A percentile compares a stretch with the other conserved stretches of the same genome.
Conservation (phyloP, 2,888 invertebrate genomes). For the Nemotelus pantherinus region DNA sequence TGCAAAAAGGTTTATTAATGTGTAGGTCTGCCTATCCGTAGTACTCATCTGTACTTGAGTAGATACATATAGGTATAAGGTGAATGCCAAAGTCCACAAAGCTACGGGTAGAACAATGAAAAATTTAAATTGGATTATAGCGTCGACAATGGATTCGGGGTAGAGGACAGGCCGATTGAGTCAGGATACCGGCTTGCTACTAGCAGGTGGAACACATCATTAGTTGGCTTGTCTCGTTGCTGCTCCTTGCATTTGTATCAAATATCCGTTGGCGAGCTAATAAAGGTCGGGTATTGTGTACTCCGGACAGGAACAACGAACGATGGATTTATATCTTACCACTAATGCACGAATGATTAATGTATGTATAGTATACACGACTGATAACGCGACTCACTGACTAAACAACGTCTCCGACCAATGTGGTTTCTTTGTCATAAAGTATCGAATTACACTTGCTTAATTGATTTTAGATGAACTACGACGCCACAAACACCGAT, state of each 20-base stretch:
- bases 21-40: too few species aligned
- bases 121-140: conserved; percentile 35
- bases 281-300: not conserved
- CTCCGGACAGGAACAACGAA: too few species aligned
- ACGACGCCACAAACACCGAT: not conserved
- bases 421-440: conserved; percentile 29
- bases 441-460: conserved; percentile 32
- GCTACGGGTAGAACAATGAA: conserved; percentile 1
- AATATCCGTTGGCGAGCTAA: conserved; percentile 21
- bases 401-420: not conserved
- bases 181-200: not conserved
- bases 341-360: too few species aligned
- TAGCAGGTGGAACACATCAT: conserved; percentile 19
- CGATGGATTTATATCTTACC: too few species aligned
- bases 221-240: not conserved
- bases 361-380: not conserved
- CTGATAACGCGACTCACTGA: conserved; percentile 12
- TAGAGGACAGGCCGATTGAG: not conserved
- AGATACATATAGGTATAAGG: not conserved
- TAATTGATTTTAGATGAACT: conserved; percentile 22
- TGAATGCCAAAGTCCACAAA: not conserved
- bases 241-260: conserved; percentile 31
- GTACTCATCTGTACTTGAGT: not conserved
- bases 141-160: conserved; percentile 1
- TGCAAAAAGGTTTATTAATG: too few species aligned